Percentiles rank a stretch among this genome's conserved stretches.
These are phyloP conservation scores for Coccyzus lansbergi DNA, from an alignment of 2,797 vertebrate genomes.

Conservation along the genomic window DNA sequence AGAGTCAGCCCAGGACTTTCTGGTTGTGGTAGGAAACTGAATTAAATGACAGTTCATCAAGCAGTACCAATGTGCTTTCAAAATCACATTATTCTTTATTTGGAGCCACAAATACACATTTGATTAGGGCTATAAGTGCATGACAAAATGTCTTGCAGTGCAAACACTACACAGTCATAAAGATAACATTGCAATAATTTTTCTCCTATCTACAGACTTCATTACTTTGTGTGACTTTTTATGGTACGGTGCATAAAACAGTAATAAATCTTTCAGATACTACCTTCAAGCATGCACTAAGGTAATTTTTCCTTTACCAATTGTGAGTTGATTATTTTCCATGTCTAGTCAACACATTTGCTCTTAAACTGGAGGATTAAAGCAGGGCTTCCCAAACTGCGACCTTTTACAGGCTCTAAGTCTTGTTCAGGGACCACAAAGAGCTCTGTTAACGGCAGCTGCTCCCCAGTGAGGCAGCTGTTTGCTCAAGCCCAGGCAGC, in stretches of 20 bases:
- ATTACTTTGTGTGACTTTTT: not conserved
- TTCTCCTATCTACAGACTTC: not conserved
- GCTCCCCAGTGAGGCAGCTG: not conserved
- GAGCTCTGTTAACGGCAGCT: not conserved
- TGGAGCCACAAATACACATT: not conserved
- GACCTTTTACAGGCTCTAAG: not conserved
- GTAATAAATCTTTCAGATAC: not conserved
- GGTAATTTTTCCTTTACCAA: not conserved
- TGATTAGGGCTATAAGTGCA: slow-evolving; percentile 1
- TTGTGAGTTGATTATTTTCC: not conserved
- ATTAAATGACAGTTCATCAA: not conserved
- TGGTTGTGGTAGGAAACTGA: not conserved
- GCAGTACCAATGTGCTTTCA: not conserved
- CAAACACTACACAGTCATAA: not conserved
- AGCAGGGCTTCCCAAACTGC: not conserved
- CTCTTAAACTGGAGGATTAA: not conserved
- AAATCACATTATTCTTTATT: slow-evolving; percentile 16
- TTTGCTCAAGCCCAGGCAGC: not conserved
- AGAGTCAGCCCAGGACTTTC: not conserved
- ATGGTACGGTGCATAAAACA: not conserved
- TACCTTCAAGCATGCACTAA: not conserved
- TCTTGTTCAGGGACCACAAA: rapidly evolving
- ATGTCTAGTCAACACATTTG: not conserved
- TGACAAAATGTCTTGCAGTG: not conserved
- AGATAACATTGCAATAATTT: not conserved